phyloP scores from a whole-genome alignment of 2,888 invertebrate species.

The Andrena minutula region DNA sequence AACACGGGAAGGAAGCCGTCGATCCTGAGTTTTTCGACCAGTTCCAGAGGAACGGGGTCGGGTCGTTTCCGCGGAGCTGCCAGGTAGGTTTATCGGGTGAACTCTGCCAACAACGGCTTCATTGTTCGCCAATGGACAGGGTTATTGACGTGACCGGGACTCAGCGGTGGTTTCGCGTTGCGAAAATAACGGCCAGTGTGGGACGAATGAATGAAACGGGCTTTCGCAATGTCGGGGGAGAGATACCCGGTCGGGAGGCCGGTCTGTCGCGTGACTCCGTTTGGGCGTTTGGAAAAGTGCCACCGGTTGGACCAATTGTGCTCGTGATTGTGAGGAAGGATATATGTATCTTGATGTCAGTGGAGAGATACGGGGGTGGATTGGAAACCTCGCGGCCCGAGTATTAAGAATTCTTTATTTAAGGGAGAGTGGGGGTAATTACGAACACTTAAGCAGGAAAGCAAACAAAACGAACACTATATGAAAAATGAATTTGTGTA shows the following conservation, averaged over 20 bases:
- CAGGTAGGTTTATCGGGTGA: constrained; percentile 47
- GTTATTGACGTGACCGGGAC: constrained; percentile 34
- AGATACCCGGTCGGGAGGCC: constrained; percentile 8
- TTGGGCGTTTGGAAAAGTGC: constrained; percentile 27
- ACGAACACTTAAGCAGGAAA: too few species aligned
- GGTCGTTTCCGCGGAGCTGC: constrained; percentile 21
- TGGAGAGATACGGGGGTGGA: neutral
- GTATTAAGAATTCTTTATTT: too few species aligned
- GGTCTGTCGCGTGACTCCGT: constrained; percentile 4
- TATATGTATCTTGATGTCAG: neutral
- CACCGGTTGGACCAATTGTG: constrained; percentile 24
- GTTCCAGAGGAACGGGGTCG: constrained; percentile 1
- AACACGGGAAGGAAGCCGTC: constrained; percentile 15
- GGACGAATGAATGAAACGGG: constrained; percentile 56
- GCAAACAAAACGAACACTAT: too few species aligned
- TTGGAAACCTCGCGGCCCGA: neutral
- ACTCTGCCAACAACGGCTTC: constrained; percentile 50
- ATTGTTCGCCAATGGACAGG: constrained; percentile 43
- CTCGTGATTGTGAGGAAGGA: neutral
- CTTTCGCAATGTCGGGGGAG: constrained; percentile 43
- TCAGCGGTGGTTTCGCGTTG: constrained; percentile 36
- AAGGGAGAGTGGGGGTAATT: too few species aligned
- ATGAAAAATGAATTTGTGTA: too few species aligned
- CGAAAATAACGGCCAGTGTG: constrained; percentile 41
- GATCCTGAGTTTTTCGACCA: constrained; percentile 45